Percentiles rank a stretch among this genome's conserved stretches.
Conservation (phyloP, 1,140 invertebrate species). For the Zaprionus africanus region DNA sequence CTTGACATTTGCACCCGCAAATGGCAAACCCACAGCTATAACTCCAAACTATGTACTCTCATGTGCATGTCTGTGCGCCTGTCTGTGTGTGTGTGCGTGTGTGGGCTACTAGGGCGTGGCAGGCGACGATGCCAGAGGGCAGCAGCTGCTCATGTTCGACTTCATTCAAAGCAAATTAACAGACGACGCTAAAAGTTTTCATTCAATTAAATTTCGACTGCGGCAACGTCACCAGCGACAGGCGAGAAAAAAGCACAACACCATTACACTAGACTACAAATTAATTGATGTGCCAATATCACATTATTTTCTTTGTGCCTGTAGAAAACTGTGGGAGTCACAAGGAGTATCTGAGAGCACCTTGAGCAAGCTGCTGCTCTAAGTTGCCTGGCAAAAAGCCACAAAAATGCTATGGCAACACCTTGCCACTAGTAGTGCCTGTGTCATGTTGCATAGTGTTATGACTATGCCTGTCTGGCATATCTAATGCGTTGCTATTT, state of each 20-base stretch:
- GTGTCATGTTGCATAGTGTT: slow-evolving; percentile 29
- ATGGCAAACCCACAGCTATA: slow-evolving; percentile 63
- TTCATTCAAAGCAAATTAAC: slow-evolving; percentile 82
- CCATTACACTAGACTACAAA: slow-evolving; percentile 35
- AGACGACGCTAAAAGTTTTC: slow-evolving; percentile 73
- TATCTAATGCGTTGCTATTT: slow-evolving; percentile 45
- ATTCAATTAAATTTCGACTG: slow-evolving; percentile 77
- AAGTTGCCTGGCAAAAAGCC: not conserved
- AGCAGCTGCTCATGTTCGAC: slow-evolving; percentile 64
- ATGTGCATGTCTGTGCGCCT: slow-evolving; percentile 35
- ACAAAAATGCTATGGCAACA: not conserved
- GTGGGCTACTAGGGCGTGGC: slow-evolving; percentile 8
- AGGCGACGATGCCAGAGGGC: not conserved
- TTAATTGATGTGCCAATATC: not conserved
- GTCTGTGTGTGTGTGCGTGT: not conserved
- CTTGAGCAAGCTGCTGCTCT: not conserved
- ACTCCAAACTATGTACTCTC: slow-evolving; percentile 50
- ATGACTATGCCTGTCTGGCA: slow-evolving; percentile 19
- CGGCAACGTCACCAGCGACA: not conserved
- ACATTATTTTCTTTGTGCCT: not conserved
- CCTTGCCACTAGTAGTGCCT: not conserved
- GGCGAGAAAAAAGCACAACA: slow-evolving; percentile 37
- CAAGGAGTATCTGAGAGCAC: not conserved
- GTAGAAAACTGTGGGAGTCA: no score
- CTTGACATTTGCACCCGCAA: slow-evolving; percentile 79